These are phyloP conservation scores for Podabrus alpinus DNA, from an alignment of 2,888 invertebrate species.

Conservation along the genomic window DNA sequence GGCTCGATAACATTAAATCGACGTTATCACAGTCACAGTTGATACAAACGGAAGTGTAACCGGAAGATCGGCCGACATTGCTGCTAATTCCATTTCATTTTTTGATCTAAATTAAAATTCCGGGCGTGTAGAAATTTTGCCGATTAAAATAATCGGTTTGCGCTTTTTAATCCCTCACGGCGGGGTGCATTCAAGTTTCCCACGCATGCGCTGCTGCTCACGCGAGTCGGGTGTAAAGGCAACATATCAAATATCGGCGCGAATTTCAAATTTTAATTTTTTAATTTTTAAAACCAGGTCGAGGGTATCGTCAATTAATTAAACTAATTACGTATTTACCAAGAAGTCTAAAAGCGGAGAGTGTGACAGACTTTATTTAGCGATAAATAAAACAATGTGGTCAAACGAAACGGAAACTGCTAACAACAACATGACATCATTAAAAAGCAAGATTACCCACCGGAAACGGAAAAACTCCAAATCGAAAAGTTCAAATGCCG, in stretches of 20 bases:
- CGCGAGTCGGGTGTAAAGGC: not conserved
- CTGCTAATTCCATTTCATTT: not conserved
- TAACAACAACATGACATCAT: conserved; percentile 51
- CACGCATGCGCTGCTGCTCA: too few relatives aligned
- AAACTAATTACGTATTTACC: conserved; percentile 10
- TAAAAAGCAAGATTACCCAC: conserved; percentile 54
- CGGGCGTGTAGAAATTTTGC: not conserved
- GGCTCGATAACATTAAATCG: not conserved
- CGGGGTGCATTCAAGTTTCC: too few relatives aligned
- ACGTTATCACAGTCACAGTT: not conserved
- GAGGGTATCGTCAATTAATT: not conserved
- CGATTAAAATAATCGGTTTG: too few relatives aligned
- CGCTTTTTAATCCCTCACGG: not conserved
- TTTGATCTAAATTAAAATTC: not conserved
- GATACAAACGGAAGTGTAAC: not conserved
- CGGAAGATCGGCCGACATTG: not conserved
- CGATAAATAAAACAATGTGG: conserved; percentile 48
- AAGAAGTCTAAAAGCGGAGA: conserved; percentile 24
- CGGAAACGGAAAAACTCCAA: conserved; percentile 52
- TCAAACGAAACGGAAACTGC: conserved; percentile 52
- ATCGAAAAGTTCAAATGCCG: conserved; percentile 34
- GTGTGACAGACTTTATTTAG: conserved; percentile 20
- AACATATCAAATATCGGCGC: not conserved
- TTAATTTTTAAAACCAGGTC: not conserved
- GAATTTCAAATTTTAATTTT: not conserved